Percentiles rank a stretch among this genome's conserved stretches.
These are phyloP conservation scores for Platyscapa corneri DNA, from an alignment of 1,140 invertebrate genomes.

Conservation along the genomic window DNA sequence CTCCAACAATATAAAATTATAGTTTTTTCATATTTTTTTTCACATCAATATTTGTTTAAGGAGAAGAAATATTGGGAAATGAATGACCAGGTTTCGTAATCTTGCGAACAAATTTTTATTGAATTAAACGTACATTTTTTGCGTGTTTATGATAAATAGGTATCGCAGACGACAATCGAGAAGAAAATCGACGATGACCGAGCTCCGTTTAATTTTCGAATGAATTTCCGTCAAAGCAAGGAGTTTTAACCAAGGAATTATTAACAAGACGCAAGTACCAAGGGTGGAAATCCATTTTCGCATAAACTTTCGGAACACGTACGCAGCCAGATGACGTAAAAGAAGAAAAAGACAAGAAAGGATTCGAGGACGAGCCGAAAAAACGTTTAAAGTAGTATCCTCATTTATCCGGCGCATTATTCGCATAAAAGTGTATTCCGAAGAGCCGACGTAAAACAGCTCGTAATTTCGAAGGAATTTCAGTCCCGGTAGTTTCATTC, in stretches of 20 bases:
- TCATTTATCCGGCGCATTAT: not conserved
- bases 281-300: too few relatives aligned
- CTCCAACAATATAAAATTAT: too few relatives aligned
- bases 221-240: too few relatives aligned
- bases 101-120: not conserved
- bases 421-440: constrained; percentile 7
- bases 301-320: too few relatives aligned
- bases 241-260: too few relatives aligned
- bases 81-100: not conserved
- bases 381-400: not conserved
- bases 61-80: not conserved
- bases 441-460: constrained; percentile 34
- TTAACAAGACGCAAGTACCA: too few relatives aligned
- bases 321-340: too few relatives aligned
- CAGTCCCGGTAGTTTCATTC: not conserved
- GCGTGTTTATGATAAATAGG: too few relatives aligned
- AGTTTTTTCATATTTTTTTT: not conserved
- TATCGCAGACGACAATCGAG: too few relatives aligned
- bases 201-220: too few relatives aligned
- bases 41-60: not conserved
- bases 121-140: too few relatives aligned
- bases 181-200: too few relatives aligned
- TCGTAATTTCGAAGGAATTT: constrained; percentile 39
- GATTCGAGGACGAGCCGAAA: not conserved
- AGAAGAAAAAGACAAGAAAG: not conserved